Evolutionary conservation across 2,888 invertebrate genomes (phyloP).

Genomic region (Melieria picta): DNA sequence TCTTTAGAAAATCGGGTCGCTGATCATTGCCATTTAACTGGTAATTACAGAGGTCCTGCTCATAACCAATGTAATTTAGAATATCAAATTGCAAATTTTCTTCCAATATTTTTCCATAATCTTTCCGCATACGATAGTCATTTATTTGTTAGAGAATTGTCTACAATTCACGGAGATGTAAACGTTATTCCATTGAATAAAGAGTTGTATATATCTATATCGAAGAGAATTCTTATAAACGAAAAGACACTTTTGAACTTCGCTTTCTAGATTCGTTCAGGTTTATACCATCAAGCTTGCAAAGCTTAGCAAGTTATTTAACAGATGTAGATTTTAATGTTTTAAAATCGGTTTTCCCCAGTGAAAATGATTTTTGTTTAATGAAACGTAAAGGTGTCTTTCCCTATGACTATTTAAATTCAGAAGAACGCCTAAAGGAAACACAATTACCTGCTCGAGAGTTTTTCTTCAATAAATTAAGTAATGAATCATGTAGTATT

Average conservation of each 20-base stretch:
- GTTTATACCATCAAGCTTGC: slow-evolving; percentile 29
- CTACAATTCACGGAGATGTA: slow-evolving; percentile 22
- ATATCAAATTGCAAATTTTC: slow-evolving; percentile 24
- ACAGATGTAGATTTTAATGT: slow-evolving; percentile 6
- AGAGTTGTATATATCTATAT: slow-evolving; percentile 25
- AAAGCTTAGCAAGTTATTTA: slow-evolving; percentile 26
- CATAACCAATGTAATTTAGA: slow-evolving; percentile 30
- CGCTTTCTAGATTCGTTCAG: slow-evolving; percentile 20
- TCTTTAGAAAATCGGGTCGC: not conserved
- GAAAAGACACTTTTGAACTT: slow-evolving; percentile 12
- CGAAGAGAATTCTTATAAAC: slow-evolving; percentile 30
- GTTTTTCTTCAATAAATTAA: too few relatives aligned
- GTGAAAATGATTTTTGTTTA: slow-evolving; percentile 17
- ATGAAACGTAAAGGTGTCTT: slow-evolving; percentile 27
- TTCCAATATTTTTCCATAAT: slow-evolving; percentile 27
- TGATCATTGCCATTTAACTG: slow-evolving; percentile 32
- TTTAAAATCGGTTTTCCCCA: slow-evolving; percentile 9
- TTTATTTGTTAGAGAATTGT: slow-evolving; percentile 30
- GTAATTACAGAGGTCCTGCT: slow-evolving; percentile 30
- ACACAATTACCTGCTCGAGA: too few relatives aligned
- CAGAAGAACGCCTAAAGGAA: too few relatives aligned
- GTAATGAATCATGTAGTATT: too few relatives aligned
- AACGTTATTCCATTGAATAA: slow-evolving; percentile 30
- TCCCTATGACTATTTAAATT: slow-evolving; percentile 18
- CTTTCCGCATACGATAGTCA: slow-evolving; percentile 26